Evolutionary conservation across 2,888 invertebrate genomes (phyloP), one percentile per base, ranked within the genome.

Genomic region (Vanessa cardui): DNA sequence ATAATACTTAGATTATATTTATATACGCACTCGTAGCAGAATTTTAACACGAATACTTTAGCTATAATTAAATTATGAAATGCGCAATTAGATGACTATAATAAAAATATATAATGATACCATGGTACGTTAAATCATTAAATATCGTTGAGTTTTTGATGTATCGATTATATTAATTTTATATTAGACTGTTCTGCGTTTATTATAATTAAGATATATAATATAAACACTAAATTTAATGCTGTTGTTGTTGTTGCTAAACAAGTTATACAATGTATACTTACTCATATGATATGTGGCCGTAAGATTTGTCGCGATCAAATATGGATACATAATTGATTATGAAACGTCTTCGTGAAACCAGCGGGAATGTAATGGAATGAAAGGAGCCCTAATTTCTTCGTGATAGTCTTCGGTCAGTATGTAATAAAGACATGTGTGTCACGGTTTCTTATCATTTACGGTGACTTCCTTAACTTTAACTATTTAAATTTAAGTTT

Each of bases 181-280:
- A 77, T 72, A 74, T 76, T 78, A 76, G 74, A 77, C 75, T 79
- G 78, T 83, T 83, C 76, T 81, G 80, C 76, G 82, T 88, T 85
- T 83, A 84, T 78, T 84, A 83, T 80, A 83, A 81, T 85, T 84
- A 84, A 79, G 73, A 77, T 71, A 63, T 58, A 63, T 78, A 77
- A 82, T 84, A 85, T 87, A 82, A 85, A 86, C 81, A 85, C 83
- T 86, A 86, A 87, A 86, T 89, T 88, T 87, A 90, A 89, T 73
- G 92, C 92, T 91, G 92, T 92, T 92, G 91, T 91, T 92, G 92
- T 92, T 92, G 91, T 90, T 92, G 90, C 92, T 92, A 87, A 39
- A 82, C 87, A 83, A 90, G 87, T 90, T 92, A 89, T 89, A 89
- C 85, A 88, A 85, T 87, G 83, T 89, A 83, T 89, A 89, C 67